Evolutionary conservation across 2,797 vertebrate species (phyloP).

Genomic region (Acropternis orthonyx): DNA sequence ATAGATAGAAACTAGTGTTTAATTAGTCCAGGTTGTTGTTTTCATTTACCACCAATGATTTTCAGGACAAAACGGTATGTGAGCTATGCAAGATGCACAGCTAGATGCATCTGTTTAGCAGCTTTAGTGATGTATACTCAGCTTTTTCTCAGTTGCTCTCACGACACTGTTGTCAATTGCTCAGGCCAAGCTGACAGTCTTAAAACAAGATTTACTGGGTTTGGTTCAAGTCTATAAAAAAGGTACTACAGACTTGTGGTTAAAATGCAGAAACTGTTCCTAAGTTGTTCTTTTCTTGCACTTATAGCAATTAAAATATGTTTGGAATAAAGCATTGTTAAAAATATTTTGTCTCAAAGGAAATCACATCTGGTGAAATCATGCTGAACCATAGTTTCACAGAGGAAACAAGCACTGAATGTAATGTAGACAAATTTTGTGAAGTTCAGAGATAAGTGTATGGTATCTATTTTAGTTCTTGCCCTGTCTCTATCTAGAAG

Average conservation of each 20-base stretch:
- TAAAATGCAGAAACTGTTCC: neutral
- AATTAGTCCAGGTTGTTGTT: neutral
- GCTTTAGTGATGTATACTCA: neutral
- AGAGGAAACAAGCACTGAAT: neutral
- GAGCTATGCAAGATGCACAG: neutral
- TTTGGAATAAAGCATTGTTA: neutral
- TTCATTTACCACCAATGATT: neutral
- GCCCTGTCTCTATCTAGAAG: neutral
- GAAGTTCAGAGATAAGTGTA: neutral
- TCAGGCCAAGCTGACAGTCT: neutral
- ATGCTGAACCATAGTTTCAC: neutral
- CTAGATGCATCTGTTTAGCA: neutral
- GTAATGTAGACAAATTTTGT: neutral
- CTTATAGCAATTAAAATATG: neutral
- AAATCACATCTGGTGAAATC: neutral
- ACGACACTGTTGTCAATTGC: neutral
- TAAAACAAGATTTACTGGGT: neutral
- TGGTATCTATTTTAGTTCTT: neutral
- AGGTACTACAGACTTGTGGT: neutral
- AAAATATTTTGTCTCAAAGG: neutral
- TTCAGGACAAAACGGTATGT: neutral
- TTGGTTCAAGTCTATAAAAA: neutral
- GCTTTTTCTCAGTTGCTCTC: neutral
- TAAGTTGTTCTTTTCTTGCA: neutral
- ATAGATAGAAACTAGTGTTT: neutral